Evolutionary conservation across 2,888 invertebrate species (phyloP).

Genomic region (Rhabditophanes sp.): DNA sequence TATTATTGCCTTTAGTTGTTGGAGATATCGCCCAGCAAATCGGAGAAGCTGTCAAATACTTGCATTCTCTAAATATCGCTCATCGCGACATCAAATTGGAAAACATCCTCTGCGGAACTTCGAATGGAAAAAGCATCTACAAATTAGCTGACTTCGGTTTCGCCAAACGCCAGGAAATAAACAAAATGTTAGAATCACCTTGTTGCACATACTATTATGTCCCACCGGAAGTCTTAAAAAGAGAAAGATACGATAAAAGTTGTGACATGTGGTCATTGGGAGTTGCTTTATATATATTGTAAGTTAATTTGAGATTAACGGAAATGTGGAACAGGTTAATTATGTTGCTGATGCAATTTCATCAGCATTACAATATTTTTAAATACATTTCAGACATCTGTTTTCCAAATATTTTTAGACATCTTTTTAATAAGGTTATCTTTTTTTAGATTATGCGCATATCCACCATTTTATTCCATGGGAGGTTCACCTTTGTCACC

Average conservation of each 20-base stretch:
- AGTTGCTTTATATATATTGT: conserved; percentile 95
- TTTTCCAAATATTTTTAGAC: not conserved
- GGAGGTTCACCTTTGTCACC: conserved; percentile 91
- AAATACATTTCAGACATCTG: not conserved
- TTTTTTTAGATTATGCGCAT: conserved; percentile 63
- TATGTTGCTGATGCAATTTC: not conserved
- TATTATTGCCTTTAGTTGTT: conserved; percentile 55
- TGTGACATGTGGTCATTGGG: conserved; percentile 96
- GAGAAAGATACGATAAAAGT: conserved; percentile 92
- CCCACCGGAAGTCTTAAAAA: conserved; percentile 62
- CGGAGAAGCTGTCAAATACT: conserved; percentile 75
- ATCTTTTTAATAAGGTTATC: conserved; percentile 7
- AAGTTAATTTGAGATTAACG: conserved; percentile 46
- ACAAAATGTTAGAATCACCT: conserved; percentile 79
- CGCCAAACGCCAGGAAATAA: conserved; percentile 68
- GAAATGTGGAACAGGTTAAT: too few species aligned
- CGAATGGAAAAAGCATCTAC: conserved; percentile 61
- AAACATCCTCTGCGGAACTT: conserved; percentile 80
- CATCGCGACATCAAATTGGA: conserved; percentile 51
- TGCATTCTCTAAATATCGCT: conserved; percentile 86
- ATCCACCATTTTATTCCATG: conserved; percentile 95
- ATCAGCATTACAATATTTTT: too few species aligned
- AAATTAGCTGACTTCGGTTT: conserved; percentile 98
- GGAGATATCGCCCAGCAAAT: conserved; percentile 90
- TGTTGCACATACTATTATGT: conserved; percentile 99